phyloP scores from a whole-genome alignment of 2,113 vertebrate genomes.

The Grallaria varia region DNA sequence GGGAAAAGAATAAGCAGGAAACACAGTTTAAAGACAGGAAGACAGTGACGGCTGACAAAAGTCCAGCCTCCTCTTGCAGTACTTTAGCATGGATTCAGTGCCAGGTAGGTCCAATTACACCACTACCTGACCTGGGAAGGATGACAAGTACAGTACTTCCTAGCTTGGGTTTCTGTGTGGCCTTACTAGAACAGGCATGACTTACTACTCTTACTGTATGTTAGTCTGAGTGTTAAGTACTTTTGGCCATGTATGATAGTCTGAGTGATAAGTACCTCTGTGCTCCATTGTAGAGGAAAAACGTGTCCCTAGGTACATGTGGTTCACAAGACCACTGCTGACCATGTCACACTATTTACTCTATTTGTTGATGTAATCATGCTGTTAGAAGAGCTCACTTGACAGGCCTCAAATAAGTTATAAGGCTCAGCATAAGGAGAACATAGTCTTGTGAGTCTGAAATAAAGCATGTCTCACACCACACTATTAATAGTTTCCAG shows the following conservation, averaged over 20 bases:
- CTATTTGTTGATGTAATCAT: background rate
- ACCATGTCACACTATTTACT: background rate
- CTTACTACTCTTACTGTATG: background rate
- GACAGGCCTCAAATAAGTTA: background rate
- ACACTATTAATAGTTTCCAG: background rate
- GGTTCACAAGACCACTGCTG: background rate
- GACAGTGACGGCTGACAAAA: background rate
- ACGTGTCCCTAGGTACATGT: rapidly evolving
- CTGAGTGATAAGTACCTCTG: background rate
- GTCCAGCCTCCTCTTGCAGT: background rate
- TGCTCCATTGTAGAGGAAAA: background rate
- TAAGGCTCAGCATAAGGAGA: background rate
- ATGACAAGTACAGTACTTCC: background rate
- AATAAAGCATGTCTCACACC: background rate
- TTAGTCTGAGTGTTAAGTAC: background rate
- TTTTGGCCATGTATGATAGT: too few species aligned
- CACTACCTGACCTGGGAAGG: rapidly evolving
- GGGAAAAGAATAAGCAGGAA: background rate
- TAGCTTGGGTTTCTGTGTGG: background rate
- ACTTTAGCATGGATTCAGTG: rapidly evolving
- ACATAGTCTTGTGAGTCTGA: background rate
- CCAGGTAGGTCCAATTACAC: background rate
- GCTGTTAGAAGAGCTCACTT: background rate
- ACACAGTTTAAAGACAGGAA: background rate
- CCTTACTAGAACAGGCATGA: background rate